phyloP scores from a whole-genome alignment of 2,113 vertebrate species.

The Oryzias celebensis region DNA sequence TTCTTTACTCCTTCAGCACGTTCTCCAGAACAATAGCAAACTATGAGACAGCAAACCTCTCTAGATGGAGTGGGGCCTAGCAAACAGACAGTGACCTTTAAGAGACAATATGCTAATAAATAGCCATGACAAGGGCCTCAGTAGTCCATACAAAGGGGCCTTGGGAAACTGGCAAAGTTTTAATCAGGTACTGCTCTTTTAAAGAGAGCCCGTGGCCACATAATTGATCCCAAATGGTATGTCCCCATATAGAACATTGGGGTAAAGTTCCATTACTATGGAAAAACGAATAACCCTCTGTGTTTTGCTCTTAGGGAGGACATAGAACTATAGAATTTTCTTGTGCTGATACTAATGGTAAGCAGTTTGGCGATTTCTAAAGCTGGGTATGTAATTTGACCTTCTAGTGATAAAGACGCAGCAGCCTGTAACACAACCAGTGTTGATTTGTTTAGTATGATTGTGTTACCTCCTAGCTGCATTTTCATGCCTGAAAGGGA shows the following conservation, averaged over 20 bases:
- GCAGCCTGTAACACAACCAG: slow-evolving; percentile 77
- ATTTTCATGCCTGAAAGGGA: slow-evolving; percentile 4
- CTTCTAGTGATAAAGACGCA: slow-evolving; percentile 72
- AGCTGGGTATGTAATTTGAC: slow-evolving; percentile 62
- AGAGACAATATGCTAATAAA: slow-evolving; percentile 82
- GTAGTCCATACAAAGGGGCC: slow-evolving; percentile 73
- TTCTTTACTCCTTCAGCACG: slow-evolving; percentile 33
- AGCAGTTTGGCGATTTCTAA: slow-evolving; percentile 77
- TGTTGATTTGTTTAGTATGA: slow-evolving; percentile 60
- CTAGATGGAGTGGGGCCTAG: slow-evolving; percentile 66
- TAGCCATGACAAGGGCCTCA: slow-evolving; percentile 68
- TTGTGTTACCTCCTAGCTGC: background rate
- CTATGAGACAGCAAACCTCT: slow-evolving; percentile 62
- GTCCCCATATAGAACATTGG: slow-evolving; percentile 72
- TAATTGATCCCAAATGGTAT: slow-evolving; percentile 83
- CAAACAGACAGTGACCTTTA: slow-evolving; percentile 80
- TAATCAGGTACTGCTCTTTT: slow-evolving; percentile 75
- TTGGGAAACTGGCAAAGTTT: slow-evolving; percentile 70
- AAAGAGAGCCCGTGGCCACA: slow-evolving; percentile 75
- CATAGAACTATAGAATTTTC: slow-evolving; percentile 71
- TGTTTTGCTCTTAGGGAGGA: slow-evolving; percentile 68
- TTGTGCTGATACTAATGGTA: slow-evolving; percentile 70
- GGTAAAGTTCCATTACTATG: slow-evolving; percentile 64
- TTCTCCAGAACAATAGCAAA: slow-evolving; percentile 65
- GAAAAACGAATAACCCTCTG: slow-evolving; percentile 71